Base-by-base conservation (phyloP, 2,113 vertebrate genomes). In the Gymnarchus niloticus region DNA sequence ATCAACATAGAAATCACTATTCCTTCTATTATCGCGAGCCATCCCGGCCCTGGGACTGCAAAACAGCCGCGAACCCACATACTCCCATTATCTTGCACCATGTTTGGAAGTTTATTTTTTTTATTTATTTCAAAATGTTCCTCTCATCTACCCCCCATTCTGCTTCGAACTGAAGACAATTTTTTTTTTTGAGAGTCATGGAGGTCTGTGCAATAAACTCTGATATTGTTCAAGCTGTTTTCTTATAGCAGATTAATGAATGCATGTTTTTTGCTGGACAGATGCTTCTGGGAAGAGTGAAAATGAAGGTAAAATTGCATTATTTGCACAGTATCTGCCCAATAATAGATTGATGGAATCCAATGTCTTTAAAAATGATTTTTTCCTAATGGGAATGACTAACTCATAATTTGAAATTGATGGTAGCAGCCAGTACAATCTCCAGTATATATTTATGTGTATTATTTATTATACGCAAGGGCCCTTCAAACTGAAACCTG, bases 341-440 rank as follows among this genome's bases (percentile, higher is more conserved):
- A 73, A 73, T 73, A 28, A 41, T 73, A 33, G 5, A 10, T 73
- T 73, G 65, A 73, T 73, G 65, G 65, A 73, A 33, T 28, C 65
- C 65, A 41, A 14, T 73, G 65, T 73, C 65, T 73, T 73, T 73
- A 73, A 14, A 73, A 73, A 73, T 73, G 65, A 33, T 37, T 73
- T 19, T 73, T 5, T 1, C 10, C 33, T 73, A 17, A 73, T 73
- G 61, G 61, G 28, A 17, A 69, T 37, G 33, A 33, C 28, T 33
- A 41, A 73, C 65, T 73, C 65, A 73, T 37, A 37, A 37, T 73
- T 33, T 37, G 65, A 73, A 73, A 73, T n/a, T 41, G 65, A 33
- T 37, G 5, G 65, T 37, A 73, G 33, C 33, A 73, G 65, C 14
- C 65, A 41, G 14, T 73, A 17, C 19, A 37, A 41, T 73, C 41